Evolutionary conservation across 2,113 vertebrate genomes (phyloP).

Genomic region (Campylomormyrus numenius): DNA sequence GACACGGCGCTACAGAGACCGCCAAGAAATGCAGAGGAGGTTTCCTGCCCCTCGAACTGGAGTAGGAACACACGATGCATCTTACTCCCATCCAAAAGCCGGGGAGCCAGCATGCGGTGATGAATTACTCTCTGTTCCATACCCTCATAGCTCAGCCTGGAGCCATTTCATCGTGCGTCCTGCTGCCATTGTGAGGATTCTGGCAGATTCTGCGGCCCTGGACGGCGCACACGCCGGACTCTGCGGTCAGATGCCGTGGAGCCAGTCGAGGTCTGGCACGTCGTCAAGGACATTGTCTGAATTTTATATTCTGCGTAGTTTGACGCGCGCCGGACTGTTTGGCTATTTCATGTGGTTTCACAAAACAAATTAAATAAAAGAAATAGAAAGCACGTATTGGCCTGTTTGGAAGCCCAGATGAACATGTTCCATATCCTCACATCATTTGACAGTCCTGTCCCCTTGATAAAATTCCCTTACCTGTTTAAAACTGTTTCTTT

Average conservation of each 20-base stretch:
- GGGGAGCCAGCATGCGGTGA: slow-evolving; percentile 34
- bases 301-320: slow-evolving; percentile 20
- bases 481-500: neutral
- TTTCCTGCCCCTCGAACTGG: slow-evolving; percentile 50
- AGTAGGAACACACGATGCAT: slow-evolving; percentile 51
- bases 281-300: slow-evolving; percentile 4
- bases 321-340: neutral
- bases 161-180: slow-evolving; percentile 13
- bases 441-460: neutral
- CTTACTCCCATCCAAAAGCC: slow-evolving; percentile 39
- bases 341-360: neutral
- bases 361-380: neutral
- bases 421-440: neutral
- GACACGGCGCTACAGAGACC: slow-evolving; percentile 33
- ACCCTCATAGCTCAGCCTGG: slow-evolving; percentile 44
- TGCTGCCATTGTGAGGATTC: neutral
- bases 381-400: neutral
- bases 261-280: slow-evolving; percentile 21
- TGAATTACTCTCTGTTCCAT: slow-evolving; percentile 43
- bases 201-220: neutral
- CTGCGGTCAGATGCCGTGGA: slow-evolving; percentile 18
- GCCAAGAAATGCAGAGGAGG: slow-evolving; percentile 64
- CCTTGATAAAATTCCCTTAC: neutral
- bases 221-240: neutral
- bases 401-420: neutral